Conservation (phyloP, 2,888 invertebrate genomes). For the Pyrocoelia pectoralis region DNA sequence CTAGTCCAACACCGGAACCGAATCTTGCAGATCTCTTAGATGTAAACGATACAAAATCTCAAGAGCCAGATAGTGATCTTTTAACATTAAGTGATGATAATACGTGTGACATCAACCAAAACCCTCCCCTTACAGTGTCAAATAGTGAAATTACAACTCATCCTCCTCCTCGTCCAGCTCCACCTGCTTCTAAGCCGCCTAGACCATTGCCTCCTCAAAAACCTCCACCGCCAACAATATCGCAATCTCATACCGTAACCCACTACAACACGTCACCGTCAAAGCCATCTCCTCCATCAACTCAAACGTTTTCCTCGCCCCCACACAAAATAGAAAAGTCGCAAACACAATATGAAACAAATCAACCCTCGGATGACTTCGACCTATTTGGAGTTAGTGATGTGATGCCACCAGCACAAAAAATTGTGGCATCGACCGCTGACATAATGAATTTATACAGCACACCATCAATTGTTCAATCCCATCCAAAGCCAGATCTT, state of each 20-base stretch:
- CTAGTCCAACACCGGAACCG: slow-evolving; percentile 82
- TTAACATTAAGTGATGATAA: slow-evolving; percentile 48
- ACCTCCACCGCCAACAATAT: slow-evolving; percentile 52
- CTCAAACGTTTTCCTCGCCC: slow-evolving; percentile 33
- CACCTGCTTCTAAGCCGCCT: slow-evolving; percentile 40
- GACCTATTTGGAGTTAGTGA: slow-evolving; percentile 56
- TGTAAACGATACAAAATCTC: slow-evolving; percentile 61
- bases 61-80: slow-evolving; percentile 42
- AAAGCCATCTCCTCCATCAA: slow-evolving; percentile 41
- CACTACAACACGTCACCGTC: slow-evolving; percentile 44
- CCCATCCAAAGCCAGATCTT: slow-evolving; percentile 42
- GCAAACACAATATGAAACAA: slow-evolving; percentile 22
- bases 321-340: slow-evolving; percentile 26
- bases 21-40: slow-evolving; percentile 71
- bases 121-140: slow-evolving; percentile 41
- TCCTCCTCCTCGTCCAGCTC: slow-evolving; percentile 38
- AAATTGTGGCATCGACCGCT: slow-evolving; percentile 56
- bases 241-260: slow-evolving; percentile 36
- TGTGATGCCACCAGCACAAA: slow-evolving; percentile 42
- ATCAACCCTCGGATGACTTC: slow-evolving; percentile 46
- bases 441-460: slow-evolving; percentile 59
- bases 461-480: slow-evolving; percentile 28
- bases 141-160: slow-evolving; percentile 16
- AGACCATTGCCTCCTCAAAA: slow-evolving; percentile 49
- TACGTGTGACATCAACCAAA: slow-evolving; percentile 60